Evolutionary conservation across 2,888 invertebrate genomes (phyloP).

Genomic region (Pristionchus japonicus): DNA sequence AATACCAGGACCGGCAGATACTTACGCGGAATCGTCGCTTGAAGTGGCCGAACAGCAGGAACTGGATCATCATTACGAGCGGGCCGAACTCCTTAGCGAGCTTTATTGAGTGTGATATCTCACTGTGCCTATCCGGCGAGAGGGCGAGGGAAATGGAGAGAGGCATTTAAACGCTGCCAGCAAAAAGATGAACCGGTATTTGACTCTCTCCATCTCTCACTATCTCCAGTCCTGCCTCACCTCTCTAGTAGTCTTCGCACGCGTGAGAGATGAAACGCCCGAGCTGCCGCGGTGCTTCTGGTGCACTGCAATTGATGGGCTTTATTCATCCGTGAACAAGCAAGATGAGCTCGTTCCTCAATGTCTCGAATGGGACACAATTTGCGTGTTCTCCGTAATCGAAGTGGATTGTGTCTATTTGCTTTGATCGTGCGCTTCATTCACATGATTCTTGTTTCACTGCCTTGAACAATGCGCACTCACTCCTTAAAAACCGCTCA

Average conservation of each 20-base stretch:
- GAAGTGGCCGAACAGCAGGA: conserved; percentile 46
- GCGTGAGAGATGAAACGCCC: not conserved
- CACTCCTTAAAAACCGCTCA: not conserved
- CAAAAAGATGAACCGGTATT: too few species aligned
- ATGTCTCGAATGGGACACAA: too few species aligned
- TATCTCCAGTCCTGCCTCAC: too few species aligned
- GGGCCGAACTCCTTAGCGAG: conserved; percentile 17
- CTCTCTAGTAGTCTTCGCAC: not conserved
- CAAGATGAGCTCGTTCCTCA: too few species aligned
- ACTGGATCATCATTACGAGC: conserved; percentile 42
- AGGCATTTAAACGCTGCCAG: too few species aligned
- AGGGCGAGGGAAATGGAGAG: not conserved
- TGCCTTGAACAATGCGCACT: too few species aligned
- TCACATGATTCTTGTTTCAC: too few species aligned
- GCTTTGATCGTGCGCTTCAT: too few species aligned
- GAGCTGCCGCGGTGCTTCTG: not conserved
- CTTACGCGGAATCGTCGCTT: conserved; percentile 27
- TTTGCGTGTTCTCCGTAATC: too few species aligned
- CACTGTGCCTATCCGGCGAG: not conserved
- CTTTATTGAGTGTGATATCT: not conserved
- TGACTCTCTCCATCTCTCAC: not conserved
- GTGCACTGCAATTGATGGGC: not conserved
- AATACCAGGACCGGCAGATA: not conserved
- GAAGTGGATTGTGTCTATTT: too few species aligned
- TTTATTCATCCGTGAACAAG: too few species aligned